Base-by-base conservation (phyloP, 2,113 vertebrate genomes). In the Numida meleagris region DNA sequence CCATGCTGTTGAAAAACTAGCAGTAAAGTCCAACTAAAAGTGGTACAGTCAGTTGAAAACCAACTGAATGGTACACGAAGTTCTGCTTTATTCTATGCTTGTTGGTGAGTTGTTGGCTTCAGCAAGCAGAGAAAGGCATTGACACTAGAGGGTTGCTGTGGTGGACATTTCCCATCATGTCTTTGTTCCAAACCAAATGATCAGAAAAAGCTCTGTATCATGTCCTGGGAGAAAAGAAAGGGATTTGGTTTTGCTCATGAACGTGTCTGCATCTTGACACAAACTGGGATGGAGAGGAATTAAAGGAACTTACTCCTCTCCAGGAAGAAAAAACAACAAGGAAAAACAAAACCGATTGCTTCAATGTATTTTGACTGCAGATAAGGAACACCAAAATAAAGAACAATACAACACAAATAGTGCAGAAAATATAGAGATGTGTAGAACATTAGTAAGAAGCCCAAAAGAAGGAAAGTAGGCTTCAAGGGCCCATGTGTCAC, bases 161-260 rank as follows among this genome's bases (percentile, higher is more conserved):
- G 82, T 94, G 86, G 58, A 88, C 86, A 90, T 79, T 87, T 96
- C 70, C 78, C 25, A 15, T 65, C 66, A 27, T 51, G 78, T 40
- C 73, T 50, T 84, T 84, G 61, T 88, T 84, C 66, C 42, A 33
- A 46, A 79, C 18, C 57, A 84, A 84, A 71, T 27, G 46, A 50
- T n/a, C 74, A 68, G 53, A 29, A 36, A 53, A 83, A 71, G 51
- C 9, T 40, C 63, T 84, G n/a, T 38, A 12, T n/a, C 81, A 24
- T 6, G 61, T 62, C 31, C 31, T 45, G n/a, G 36, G 63, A 88
- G 93, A 58, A 90, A 80, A 90, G 36, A 70, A 53, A 65, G 43
- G 53, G 40, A 7, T 78, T 65, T 72, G 33, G 8, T 9, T 89
- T 85, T 46, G 38, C 19, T 50, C 66, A 31, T 79, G 79, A 29